phyloP scores from a whole-genome alignment of 2,797 vertebrate genomes.

The Crax fasciolata region DNA sequence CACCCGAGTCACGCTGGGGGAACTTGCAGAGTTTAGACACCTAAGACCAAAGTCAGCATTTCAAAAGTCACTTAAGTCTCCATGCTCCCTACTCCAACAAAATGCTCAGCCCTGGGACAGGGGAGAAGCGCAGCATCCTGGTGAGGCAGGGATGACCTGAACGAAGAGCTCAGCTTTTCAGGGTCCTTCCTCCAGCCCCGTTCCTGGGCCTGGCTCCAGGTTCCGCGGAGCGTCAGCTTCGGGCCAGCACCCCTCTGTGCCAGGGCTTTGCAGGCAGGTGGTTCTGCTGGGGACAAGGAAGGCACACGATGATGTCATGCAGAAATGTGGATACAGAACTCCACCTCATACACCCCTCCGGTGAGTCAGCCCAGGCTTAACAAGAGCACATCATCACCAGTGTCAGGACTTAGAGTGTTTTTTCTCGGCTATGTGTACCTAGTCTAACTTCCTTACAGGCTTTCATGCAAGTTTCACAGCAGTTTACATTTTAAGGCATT shows the following conservation, averaged over 20 bases:
- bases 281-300: not conserved
- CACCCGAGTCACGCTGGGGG: not conserved
- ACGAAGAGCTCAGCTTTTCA: fast-evolving
- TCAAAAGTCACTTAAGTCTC: not conserved
- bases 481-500: not conserved
- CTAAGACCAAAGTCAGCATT: not conserved
- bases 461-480: not conserved
- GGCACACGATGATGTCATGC: fast-evolving
- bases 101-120: not conserved
- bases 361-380: not conserved
- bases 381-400: not conserved
- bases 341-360: not conserved
- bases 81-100: fast-evolving
- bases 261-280: not conserved
- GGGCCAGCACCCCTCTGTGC: not conserved
- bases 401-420: not conserved
- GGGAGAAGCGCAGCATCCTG: fast-evolving
- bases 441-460: not conserved
- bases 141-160: not conserved
- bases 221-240: not conserved
- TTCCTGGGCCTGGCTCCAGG: not conserved
- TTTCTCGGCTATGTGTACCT: not conserved
- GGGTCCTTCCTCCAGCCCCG: not conserved
- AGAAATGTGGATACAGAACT: not conserved
- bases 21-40: not conserved